Evolutionary conservation across 2,888 invertebrate genomes (phyloP).

Genomic region (Saturnia pavonia): DNA sequence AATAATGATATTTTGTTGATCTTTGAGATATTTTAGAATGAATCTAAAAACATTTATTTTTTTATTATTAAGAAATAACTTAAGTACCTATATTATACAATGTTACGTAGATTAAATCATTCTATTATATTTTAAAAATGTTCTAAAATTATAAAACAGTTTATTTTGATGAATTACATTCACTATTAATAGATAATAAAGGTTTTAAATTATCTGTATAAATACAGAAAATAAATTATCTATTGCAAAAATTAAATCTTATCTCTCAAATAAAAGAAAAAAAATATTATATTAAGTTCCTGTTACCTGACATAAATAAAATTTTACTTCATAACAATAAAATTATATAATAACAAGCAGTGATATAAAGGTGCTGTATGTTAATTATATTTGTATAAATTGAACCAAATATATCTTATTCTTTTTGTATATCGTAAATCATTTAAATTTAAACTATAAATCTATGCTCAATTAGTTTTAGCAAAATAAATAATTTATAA

Average conservation of each 20-base stretch:
- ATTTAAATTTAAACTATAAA: constrained; percentile 48
- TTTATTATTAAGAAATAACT: constrained; percentile 4
- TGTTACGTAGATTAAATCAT: not conserved
- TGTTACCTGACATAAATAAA: not conserved
- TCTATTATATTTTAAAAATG: not conserved
- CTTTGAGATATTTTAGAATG: constrained; percentile 44
- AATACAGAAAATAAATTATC: not conserved
- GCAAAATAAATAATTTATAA: constrained; percentile 28
- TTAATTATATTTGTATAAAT: constrained; percentile 63
- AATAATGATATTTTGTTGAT: constrained; percentile 40
- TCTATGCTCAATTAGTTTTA: constrained; percentile 55
- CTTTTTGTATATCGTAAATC: constrained; percentile 47
- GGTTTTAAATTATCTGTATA: not conserved
- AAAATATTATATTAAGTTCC: not conserved
- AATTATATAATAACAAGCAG: constrained; percentile 51
- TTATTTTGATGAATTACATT: too few species aligned
- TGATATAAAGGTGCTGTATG: constrained; percentile 71
- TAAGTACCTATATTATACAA: constrained; percentile 1
- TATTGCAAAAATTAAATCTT: not conserved
- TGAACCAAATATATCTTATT: constrained; percentile 68
- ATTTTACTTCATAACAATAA: constrained; percentile 43
- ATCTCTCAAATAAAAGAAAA: not conserved
- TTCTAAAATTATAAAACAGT: not conserved
- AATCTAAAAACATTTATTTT: constrained; percentile 32
- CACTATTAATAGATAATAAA: not conserved